These are phyloP conservation scores for Pipistrellus pygmaeus DNA, from an alignment of 2,797 vertebrate genomes.

Conservation along the genomic window DNA sequence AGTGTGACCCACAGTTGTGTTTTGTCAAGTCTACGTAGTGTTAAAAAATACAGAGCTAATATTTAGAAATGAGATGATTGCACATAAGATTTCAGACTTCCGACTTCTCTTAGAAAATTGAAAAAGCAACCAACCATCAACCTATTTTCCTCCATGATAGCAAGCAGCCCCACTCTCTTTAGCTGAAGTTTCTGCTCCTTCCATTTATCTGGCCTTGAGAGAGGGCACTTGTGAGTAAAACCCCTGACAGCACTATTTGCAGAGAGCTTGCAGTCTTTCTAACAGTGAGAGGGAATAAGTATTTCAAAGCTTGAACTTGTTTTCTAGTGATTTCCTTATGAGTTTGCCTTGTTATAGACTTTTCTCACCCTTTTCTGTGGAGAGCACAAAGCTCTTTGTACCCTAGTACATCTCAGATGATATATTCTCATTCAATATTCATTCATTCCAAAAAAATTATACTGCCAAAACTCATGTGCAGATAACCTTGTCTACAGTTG, in stretches of 20 bases:
- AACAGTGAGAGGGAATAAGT: not conserved
- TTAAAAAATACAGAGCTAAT: not conserved
- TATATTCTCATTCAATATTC: not conserved
- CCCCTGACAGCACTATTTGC: not conserved
- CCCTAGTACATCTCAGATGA: not conserved
- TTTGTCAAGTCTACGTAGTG: not conserved
- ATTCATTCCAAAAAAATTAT: constrained; percentile 12
- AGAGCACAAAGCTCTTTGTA: not conserved
- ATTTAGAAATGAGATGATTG: constrained; percentile 17
- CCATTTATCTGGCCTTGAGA: not conserved
- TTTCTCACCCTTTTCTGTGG: not conserved
- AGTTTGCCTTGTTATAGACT: not conserved
- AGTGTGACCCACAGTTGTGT: not conserved
- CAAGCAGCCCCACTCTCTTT: not conserved
- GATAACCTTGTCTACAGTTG: not conserved
- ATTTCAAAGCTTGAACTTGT: not conserved
- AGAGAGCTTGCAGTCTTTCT: not conserved
- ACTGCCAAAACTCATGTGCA: not conserved
- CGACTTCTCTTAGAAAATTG: not conserved
- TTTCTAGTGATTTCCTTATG: not conserved
- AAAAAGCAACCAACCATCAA: not conserved
- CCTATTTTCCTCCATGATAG: not conserved
- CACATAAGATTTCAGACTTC: not conserved
- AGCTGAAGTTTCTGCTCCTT: not conserved
- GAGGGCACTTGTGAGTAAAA: not conserved